These are phyloP conservation scores for Papilio dardanus DNA, from an alignment of 1,140 invertebrate genomes.

Conservation along the genomic window DNA sequence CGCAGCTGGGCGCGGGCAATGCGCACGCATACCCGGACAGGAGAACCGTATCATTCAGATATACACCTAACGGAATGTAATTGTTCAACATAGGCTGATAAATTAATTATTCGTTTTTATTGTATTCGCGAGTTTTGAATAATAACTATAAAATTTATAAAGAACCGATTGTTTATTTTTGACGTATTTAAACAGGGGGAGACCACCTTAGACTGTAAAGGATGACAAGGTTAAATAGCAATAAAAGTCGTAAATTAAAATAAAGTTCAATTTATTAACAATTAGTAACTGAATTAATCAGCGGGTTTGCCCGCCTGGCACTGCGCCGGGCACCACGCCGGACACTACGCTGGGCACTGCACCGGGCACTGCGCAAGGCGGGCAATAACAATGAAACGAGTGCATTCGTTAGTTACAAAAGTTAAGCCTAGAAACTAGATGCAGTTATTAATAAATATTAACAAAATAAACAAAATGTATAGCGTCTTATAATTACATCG, in stretches of 20 bases:
- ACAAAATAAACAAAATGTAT: slow-evolving; percentile 62
- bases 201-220: too few species aligned
- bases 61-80: slow-evolving; percentile 49
- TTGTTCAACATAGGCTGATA: background rate
- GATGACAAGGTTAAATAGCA: slow-evolving; percentile 30
- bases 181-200: too few species aligned
- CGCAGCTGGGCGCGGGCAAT: slow-evolving; percentile 51
- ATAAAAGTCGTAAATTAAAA: slow-evolving; percentile 55
- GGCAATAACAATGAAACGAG: slow-evolving; percentile 68
- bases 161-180: too few species aligned
- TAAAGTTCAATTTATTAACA: slow-evolving; percentile 80
- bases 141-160: background rate
- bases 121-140: background rate
- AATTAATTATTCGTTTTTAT: background rate
- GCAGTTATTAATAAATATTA: slow-evolving; percentile 78
- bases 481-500: slow-evolving; percentile 48
- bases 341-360: slow-evolving; percentile 43
- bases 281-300: slow-evolving; percentile 74
- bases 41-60: slow-evolving; percentile 62
- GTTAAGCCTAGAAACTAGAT: slow-evolving; percentile 66
- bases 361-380: background rate
- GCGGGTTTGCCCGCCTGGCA: slow-evolving; percentile 48
- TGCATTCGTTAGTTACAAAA: slow-evolving; percentile 69
- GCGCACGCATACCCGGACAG: slow-evolving; percentile 56
- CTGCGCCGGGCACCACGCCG: slow-evolving; percentile 15